Evolutionary conservation across 2,113 vertebrate genomes (phyloP).

Genomic region (Recurvirostra avosetta): DNA sequence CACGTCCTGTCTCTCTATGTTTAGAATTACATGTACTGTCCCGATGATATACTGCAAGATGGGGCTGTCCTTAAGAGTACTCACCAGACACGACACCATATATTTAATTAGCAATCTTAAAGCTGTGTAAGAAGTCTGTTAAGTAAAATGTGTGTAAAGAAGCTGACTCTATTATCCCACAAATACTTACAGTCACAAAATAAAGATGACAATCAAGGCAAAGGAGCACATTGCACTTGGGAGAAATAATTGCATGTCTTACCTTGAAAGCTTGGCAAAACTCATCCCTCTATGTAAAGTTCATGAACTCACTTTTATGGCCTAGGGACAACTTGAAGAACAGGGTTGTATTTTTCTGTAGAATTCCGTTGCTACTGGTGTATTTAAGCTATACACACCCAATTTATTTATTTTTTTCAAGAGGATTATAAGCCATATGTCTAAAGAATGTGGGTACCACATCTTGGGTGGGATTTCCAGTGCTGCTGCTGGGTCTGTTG

Average conservation of each 20-base stretch:
- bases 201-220: accelerated
- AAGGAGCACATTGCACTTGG: not conserved
- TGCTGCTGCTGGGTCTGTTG: not conserved
- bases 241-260: not conserved
- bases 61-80: not conserved
- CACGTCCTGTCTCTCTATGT: accelerated
- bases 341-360: not conserved
- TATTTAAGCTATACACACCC: not conserved
- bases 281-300: not conserved
- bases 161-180: not conserved
- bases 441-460: not conserved
- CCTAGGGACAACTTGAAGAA: not conserved
- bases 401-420: not conserved
- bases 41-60: accelerated
- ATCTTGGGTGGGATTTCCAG: not conserved
- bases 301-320: not conserved
- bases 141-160: not conserved
- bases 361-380: not conserved
- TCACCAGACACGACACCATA: not conserved
- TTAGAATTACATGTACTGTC: no score
- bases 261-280: not conserved
- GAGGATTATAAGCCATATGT: not conserved
- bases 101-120: not conserved
- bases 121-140: not conserved
- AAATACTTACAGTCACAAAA: not conserved